Conservation (phyloP, 2,888 invertebrate genomes). For the Tipula lateralis region DNA sequence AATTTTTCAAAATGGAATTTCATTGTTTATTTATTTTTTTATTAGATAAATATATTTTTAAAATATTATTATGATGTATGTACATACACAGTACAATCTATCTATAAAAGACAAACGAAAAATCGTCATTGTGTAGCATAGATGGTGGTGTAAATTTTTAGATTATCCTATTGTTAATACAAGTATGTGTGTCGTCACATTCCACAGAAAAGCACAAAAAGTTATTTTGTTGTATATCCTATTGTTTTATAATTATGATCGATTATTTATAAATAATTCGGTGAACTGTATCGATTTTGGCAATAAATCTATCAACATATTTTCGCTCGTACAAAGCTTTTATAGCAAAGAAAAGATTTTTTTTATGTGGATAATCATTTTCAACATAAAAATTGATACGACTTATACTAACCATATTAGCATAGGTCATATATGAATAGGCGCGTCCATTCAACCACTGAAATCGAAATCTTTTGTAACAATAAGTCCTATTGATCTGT, state of each 20-base stretch:
- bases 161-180: neutral
- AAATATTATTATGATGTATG: neutral
- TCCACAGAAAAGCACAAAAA: neutral
- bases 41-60: neutral
- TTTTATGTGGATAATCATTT: too few species aligned
- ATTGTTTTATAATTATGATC: slow-evolving; percentile 2
- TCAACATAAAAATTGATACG: too few species aligned
- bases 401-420: too few species aligned
- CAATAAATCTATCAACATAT: too few species aligned
- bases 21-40: neutral
- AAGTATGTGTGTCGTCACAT: neutral
- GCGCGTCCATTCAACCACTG: too few species aligned
- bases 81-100: neutral
- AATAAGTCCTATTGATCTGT: too few species aligned
- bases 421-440: too few species aligned
- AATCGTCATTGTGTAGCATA: neutral
- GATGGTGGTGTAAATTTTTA: neutral
- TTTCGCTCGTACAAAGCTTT: too few species aligned
- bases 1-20: slow-evolving; percentile 11
- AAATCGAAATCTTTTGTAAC: too few species aligned
- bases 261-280: neutral
- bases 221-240: neutral
- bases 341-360: too few species aligned
- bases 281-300: neutral
- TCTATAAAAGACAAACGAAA: neutral